phyloP scores from a whole-genome alignment of 2,797 vertebrate genomes.

The Chelon labrosus region DNA sequence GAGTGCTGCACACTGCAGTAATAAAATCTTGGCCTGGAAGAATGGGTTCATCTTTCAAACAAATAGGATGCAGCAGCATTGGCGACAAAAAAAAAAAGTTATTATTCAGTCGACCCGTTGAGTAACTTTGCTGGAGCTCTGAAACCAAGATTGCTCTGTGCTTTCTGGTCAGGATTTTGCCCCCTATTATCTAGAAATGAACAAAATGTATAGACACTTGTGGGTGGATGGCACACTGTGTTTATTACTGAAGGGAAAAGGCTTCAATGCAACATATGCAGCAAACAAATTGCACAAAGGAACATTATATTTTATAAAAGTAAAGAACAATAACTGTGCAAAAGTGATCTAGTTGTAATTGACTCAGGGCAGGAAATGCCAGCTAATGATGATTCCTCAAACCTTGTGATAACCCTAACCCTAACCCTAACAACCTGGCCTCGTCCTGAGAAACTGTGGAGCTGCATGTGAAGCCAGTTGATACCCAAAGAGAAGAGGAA shows the following conservation, averaged over 20 bases:
- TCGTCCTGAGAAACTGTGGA: background rate
- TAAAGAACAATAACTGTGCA: no score
- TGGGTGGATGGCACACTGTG: background rate
- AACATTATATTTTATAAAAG: background rate
- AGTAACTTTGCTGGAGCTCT: background rate
- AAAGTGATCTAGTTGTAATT: no score
- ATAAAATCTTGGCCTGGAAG: conserved; percentile 10
- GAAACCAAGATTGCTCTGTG: background rate
- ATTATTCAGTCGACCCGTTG: background rate
- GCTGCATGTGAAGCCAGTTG: background rate
- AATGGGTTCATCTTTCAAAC: conserved; percentile 35
- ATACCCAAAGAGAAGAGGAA: background rate
- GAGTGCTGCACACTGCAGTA: conserved; percentile 2
- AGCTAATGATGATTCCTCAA: background rate
- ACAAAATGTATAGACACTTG: background rate
- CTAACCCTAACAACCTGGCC: background rate
- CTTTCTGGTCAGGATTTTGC: background rate
- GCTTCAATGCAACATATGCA: background rate
- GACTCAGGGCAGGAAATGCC: background rate
- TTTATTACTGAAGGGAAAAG: background rate
- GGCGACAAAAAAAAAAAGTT: background rate
- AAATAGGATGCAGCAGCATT: conserved; percentile 21
- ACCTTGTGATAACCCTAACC: background rate
- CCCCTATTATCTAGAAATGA: background rate
- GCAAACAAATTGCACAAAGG: background rate